Base-by-base conservation (phyloP, 2,888 invertebrate genomes). In the Pandemis cinnamomeana region DNA sequence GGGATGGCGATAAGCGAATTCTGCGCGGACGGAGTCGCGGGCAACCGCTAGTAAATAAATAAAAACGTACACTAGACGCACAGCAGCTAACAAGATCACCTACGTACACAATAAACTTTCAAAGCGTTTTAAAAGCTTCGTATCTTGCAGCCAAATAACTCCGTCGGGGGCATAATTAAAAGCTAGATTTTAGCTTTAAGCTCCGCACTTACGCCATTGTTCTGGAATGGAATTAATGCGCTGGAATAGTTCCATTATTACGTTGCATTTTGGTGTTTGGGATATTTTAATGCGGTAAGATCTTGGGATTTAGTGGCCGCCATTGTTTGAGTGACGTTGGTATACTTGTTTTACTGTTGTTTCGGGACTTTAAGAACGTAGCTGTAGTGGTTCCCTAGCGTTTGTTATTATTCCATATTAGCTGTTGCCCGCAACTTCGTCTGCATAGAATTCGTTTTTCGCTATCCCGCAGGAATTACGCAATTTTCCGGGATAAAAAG, bases 91-190 rank as follows among this genome's bases (percentile, higher is more conserved):
- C 7, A 44, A 55, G 55, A 55, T 55, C 13, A 7, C 55, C 8
- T 20, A 20, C 55, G 7, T 55, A 8, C 20, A 55, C 55, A 20
- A 20, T 20, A 0, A 55, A 15, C 3, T n/a, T n/a, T 6, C 8
- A 55, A 55, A 55, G 8, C 55, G 13, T n/a, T 20, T 13, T 55
- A 55, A 55, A 61, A 61, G 71, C 27, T 58, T 4, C 48, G 61
- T 72, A 72, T 72, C 71, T 41, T 42, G 58, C 58, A 68, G 42
- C 61, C 15, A 60, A 73, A 73, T 73, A 73, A 67, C 67, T 72
- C 64, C 27, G 46, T 64, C 63, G 69, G 53, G 69, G 51, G 73
- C 11, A 36, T 73, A 60, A 73, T 73, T 73, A 73, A 73, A 73
- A 73, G 64, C 73, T 70, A 70, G 64, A 60, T 70, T 64, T 60